Base-by-base conservation (phyloP, 2,888 invertebrate genomes). In the Epinotia ramella region DNA sequence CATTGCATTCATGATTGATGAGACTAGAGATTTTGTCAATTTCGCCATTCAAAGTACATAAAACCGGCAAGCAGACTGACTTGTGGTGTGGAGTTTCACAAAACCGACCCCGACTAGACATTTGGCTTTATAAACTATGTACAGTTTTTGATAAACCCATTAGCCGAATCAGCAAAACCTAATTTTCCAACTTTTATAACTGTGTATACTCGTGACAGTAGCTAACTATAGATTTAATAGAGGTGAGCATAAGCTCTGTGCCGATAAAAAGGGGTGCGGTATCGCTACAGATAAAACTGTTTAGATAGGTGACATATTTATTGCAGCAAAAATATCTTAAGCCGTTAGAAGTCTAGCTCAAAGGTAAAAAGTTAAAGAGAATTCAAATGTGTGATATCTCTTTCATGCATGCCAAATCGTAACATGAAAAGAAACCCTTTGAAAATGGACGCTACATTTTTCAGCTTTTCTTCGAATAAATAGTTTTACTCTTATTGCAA, bases 231-330 rank as follows among this genome's bases (percentile, higher is more conserved):
- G 2, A 53, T 53, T n/a, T 53, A 13, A 62, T 62, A 60, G 60
- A 33, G 16, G 24, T 59, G 56, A 56, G 64, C 53, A 49, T 28
- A 60, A 73, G 65, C 18, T 53, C 57, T 57, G 4, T 53, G 53
- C n/a, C 46, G 70, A 65, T 75, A 70, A 75, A 70, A 53, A 53
- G 49, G 59, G 64, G 66, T 71, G 40, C 65, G 44, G 24, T 75
- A 71, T 74, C 70, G 75, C 75, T 70, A 16, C 70, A 59, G 64
- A 75, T 75, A 71, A 65, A 60, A 40, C 59, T 64, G 49, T 60
- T 60, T 44, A 66, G 70, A 60, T 71, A 56, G 13, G 59, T 64
- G 64, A 64, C 57, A 66, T 65, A 66, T 63, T 46, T 46, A 64
- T 60, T 53, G 53, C 53, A 60, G 64, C 62, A 33, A 71, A 57